Evolutionary conservation across 2,113 vertebrate genomes (phyloP).

Genomic region (Thalassarche chlororhynchos): DNA sequence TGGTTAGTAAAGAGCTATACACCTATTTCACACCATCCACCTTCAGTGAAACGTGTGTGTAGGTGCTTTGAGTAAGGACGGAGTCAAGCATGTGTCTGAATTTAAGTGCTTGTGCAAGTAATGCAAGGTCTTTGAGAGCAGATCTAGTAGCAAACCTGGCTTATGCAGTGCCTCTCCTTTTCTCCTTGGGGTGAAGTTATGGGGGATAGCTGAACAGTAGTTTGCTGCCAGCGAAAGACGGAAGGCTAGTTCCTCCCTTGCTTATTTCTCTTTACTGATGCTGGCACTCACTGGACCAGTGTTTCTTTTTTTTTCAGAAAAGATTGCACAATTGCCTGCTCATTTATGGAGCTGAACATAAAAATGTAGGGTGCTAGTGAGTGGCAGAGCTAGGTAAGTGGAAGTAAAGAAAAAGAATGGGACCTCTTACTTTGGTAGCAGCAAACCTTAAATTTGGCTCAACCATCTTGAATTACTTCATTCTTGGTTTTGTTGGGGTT

Average conservation of each 20-base stretch:
- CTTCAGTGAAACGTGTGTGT: not conserved
- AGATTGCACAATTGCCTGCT: not conserved
- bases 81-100: not conserved
- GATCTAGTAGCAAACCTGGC: not conserved
- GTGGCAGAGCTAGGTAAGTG: not conserved
- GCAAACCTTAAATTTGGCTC: not conserved
- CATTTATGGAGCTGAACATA: not conserved
- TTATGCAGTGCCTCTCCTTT: not conserved
- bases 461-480: not conserved
- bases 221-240: not conserved
- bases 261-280: not conserved
- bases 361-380: not conserved
- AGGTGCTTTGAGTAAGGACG: not conserved
- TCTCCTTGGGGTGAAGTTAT: not conserved
- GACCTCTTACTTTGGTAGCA: not conserved
- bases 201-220: not conserved
- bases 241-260: not conserved
- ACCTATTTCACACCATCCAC: not conserved
- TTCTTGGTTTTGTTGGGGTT: not conserved
- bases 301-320: not conserved
- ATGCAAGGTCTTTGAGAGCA: not conserved
- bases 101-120: not conserved
- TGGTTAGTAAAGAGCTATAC: not conserved
- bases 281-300: not conserved
- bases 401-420: not conserved